These are phyloP conservation scores for Physella acuta DNA, from an alignment of 1,140 invertebrate species.

Conservation along the genomic window DNA sequence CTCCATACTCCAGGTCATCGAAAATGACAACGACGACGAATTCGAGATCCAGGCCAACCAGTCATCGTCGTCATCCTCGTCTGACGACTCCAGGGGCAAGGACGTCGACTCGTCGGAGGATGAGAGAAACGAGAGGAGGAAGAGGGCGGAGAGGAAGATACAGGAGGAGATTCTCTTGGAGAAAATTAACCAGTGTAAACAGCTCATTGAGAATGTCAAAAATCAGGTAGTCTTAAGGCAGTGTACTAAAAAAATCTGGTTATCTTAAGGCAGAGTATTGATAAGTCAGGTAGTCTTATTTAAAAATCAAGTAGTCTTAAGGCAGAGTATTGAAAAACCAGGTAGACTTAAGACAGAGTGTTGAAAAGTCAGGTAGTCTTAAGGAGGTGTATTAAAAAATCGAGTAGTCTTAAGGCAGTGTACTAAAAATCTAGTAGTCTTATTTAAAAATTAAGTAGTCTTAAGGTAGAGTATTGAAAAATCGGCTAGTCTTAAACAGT, in stretches of 20 bases:
- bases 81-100: not conserved
- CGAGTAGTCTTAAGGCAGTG: not conserved
- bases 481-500: no score
- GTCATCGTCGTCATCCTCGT: not conserved
- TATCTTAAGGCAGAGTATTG: not conserved
- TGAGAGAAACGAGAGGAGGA: not conserved
- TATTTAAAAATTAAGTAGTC: not conserved
- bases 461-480: not conserved
- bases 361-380: no score
- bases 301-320: not conserved
- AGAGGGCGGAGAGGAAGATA: not conserved
- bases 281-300: not conserved
- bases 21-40: slow-evolving; percentile 4
- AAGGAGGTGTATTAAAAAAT: not conserved
- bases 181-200: slow-evolving; percentile 10
- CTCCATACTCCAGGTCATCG: not conserved
- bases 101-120: not conserved
- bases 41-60: not conserved
- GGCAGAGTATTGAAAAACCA: not conserved
- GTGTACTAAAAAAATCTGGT: not conserved
- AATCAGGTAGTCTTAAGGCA: not conserved
- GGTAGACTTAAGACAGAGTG: no score
- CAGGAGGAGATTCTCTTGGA: slow-evolving; percentile 9
- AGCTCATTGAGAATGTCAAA: slow-evolving; percentile 5
- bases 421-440: not conserved